phyloP scores from a whole-genome alignment of 2,113 vertebrate species.

The Ageneiosus marmoratus region DNA sequence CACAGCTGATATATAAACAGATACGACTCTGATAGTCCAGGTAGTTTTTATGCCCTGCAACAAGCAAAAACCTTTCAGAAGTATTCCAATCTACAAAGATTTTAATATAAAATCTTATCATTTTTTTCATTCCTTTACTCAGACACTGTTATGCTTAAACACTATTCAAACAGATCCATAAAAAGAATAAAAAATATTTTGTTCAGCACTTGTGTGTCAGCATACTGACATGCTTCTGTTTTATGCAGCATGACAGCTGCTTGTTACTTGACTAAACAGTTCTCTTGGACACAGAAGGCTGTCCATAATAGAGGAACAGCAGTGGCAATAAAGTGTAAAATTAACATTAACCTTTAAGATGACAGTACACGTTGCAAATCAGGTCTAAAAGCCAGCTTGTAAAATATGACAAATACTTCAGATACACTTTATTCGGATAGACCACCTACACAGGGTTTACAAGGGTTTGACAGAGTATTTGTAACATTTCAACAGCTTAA shows the following conservation, averaged over 20 bases:
- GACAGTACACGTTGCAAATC: slow-evolving; percentile 38
- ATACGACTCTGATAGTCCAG: not conserved
- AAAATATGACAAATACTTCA: not conserved
- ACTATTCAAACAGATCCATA: not conserved
- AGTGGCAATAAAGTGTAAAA: slow-evolving; percentile 23
- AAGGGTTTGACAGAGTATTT: no score
- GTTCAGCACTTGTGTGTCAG: slow-evolving; percentile 8
- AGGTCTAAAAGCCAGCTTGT: slow-evolving; percentile 13
- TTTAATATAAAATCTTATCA: not conserved
- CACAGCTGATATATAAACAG: not conserved
- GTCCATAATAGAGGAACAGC: slow-evolving; percentile 22
- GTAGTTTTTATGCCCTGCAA: not conserved
- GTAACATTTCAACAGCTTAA: no score
- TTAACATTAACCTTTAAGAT: slow-evolving; percentile 42
- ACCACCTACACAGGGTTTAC: no score
- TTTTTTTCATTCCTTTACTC: not conserved
- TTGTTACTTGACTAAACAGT: slow-evolving; percentile 42
- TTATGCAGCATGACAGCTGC: slow-evolving; percentile 44
- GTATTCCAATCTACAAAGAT: not conserved
- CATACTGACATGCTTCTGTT: slow-evolving; percentile 17
- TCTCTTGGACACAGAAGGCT: slow-evolving; percentile 18
- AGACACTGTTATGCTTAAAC: not conserved
- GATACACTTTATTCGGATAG: no score
- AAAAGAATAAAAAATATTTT: not conserved
- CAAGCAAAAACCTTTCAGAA: not conserved